These are phyloP conservation scores for Tauraco hartlaubi DNA, from an alignment of 2,797 vertebrate genomes.

Conservation along the genomic window DNA sequence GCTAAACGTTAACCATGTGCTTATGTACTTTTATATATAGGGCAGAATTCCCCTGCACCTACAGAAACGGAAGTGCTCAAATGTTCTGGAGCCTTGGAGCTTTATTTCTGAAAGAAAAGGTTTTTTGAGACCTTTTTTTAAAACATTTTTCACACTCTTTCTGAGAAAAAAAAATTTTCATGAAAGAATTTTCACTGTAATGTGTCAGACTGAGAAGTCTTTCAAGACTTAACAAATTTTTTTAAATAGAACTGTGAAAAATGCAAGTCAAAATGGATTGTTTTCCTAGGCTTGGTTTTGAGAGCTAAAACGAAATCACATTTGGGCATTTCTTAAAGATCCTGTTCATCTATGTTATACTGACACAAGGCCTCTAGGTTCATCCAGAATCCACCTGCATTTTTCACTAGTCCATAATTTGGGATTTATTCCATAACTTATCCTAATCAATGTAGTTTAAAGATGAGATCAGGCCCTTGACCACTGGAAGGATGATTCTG, in stretches of 20 bases:
- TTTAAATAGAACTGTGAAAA: neutral
- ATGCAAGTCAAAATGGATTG: neutral
- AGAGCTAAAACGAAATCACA: neutral
- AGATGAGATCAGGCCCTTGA: neutral
- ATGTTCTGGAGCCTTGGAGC: neutral
- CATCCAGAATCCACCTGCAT: neutral
- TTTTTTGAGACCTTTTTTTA: neutral
- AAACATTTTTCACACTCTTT: neutral
- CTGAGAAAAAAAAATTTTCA: neutral
- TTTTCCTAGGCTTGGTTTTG: neutral
- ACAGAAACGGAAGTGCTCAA: slow-evolving; percentile 7
- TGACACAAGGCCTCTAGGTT: neutral
- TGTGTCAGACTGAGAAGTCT: neutral
- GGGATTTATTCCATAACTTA: neutral
- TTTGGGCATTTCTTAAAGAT: neutral
- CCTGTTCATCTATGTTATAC: neutral
- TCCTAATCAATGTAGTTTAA: neutral
- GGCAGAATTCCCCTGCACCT: neutral
- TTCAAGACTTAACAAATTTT: neutral
- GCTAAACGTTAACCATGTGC: slow-evolving; percentile 50
- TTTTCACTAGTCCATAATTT: neutral
- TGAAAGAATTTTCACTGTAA: neutral
- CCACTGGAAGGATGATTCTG: neutral
- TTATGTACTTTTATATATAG: slow-evolving; percentile 5
- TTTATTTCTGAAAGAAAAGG: neutral